Evolutionary conservation across 2,888 invertebrate species (phyloP).

Genomic region (Trachelus tabidus): DNA sequence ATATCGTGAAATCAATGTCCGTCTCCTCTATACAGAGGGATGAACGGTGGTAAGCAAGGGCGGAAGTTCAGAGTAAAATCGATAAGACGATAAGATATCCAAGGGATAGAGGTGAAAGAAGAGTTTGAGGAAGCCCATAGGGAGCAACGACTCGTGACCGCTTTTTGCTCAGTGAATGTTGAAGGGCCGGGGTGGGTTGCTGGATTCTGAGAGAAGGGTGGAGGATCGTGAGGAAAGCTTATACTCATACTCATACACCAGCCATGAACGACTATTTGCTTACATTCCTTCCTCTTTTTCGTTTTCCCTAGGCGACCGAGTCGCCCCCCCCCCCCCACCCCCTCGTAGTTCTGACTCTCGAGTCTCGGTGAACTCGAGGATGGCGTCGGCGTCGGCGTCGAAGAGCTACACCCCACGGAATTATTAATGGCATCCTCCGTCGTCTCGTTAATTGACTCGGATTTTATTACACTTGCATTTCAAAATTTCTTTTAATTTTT

Average conservation of each 20-base stretch:
- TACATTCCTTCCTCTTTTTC: conserved; percentile 41
- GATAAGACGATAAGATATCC: conserved; percentile 4
- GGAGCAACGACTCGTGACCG: conserved; percentile 52
- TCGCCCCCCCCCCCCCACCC: background rate
- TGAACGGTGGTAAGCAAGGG: conserved; percentile 6
- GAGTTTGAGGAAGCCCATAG: conserved; percentile 38
- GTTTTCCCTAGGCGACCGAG: conserved; percentile 20
- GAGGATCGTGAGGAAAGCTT: conserved; percentile 28
- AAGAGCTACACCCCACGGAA: conserved; percentile 34
- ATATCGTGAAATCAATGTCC: background rate
- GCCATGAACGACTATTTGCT: conserved; percentile 49
- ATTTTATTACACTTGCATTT: conserved; percentile 54
- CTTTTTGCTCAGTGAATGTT: conserved; percentile 48
- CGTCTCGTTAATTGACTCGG: conserved; percentile 58
- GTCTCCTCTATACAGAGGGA: background rate
- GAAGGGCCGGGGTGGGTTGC: background rate
- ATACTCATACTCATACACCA: conserved; percentile 28
- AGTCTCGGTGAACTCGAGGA: conserved; percentile 15
- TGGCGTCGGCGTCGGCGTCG: conserved; percentile 18
- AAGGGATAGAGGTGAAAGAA: conserved; percentile 19
- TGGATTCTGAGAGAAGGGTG: conserved; percentile 9
- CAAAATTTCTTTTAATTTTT: conserved; percentile 12
- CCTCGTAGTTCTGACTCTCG: conserved; percentile 8
- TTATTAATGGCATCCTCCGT: conserved; percentile 55
- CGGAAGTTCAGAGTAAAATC: background rate